phyloP scores from a whole-genome alignment of 2,797 vertebrate genomes.

The Chrysolophus pictus region DNA sequence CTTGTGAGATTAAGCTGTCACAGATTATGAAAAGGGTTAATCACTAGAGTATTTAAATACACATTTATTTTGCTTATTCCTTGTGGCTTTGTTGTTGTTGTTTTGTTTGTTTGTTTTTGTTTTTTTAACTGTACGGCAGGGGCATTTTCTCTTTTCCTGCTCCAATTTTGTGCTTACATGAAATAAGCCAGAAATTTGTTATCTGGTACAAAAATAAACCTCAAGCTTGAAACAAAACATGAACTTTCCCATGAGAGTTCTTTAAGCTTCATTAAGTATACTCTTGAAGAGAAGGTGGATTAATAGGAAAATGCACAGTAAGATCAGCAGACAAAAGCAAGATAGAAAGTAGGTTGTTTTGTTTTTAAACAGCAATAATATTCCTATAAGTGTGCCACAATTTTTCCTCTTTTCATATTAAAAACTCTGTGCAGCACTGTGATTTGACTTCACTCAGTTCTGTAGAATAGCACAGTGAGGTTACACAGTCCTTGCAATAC shows the following conservation, averaged over 20 bases:
- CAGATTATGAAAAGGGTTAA: not conserved
- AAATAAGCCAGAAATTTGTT: not conserved
- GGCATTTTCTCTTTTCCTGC: not conserved
- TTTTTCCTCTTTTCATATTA: not conserved
- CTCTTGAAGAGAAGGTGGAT: not conserved
- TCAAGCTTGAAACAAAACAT: not conserved
- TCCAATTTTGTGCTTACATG: not conserved
- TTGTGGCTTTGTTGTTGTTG: not conserved
- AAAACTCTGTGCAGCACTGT: not conserved
- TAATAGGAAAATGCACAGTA: not conserved
- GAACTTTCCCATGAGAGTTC: not conserved
- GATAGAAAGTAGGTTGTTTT: not conserved
- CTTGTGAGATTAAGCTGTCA: not conserved
- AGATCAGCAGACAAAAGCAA: not conserved
- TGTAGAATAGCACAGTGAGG: not conserved
- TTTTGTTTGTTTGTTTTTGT: not conserved
- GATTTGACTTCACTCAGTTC: not conserved
- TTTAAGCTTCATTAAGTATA: not conserved
- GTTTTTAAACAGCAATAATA: not conserved
- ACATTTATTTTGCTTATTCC: not conserved
- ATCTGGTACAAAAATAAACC: not conserved
- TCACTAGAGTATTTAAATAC: not conserved
- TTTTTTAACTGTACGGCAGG: not conserved
- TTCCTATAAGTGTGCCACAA: not conserved
- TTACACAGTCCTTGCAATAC: not conserved